These are phyloP conservation scores for Mesopsocus fuscifrons DNA, from an alignment of 2,888 invertebrate genomes.

Conservation along the genomic window DNA sequence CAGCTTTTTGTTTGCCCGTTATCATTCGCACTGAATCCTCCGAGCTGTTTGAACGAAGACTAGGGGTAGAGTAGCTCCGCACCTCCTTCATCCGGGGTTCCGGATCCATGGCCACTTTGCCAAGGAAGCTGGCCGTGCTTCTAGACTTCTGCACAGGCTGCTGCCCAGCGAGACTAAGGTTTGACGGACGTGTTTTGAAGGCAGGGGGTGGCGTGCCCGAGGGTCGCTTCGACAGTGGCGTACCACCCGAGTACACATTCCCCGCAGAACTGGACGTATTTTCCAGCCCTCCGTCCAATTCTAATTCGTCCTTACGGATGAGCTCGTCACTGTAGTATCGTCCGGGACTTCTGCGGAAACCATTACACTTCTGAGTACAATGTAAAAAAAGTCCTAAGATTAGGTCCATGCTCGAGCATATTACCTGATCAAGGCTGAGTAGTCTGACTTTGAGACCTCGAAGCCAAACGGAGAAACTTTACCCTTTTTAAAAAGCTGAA, in stretches of 20 bases:
- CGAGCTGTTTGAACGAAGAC: constrained; percentile 1
- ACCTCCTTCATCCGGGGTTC: neutral
- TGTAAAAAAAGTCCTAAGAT: too few relatives aligned
- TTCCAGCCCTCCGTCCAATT: constrained; percentile 1
- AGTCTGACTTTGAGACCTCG: too few relatives aligned
- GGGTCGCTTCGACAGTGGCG: constrained; percentile 2
- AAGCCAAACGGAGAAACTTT: too few relatives aligned
- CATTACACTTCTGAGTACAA: too few relatives aligned
- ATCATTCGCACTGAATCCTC: constrained; percentile 4
- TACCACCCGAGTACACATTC: neutral
- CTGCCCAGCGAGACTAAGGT: neutral
- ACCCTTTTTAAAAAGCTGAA: too few relatives aligned
- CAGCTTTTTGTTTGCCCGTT: neutral
- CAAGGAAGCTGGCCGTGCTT: constrained; percentile 1
- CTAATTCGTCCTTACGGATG: constrained; percentile 12
- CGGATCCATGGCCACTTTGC: neutral
- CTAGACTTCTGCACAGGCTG: neutral
- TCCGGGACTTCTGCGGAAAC: constrained; percentile 49
- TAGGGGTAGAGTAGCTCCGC: constrained; percentile 4
- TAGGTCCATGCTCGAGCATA: too few relatives aligned
- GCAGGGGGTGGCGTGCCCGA: constrained; percentile 6
- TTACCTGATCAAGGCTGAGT: too few relatives aligned
- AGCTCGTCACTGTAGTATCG: constrained; percentile 60
- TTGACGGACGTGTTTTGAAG: constrained; percentile 3
- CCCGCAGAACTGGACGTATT: constrained; percentile 4